A percentile compares a stretch with the other conserved stretches of the same genome.
phyloP scores from a whole-genome alignment of 2,888 invertebrate genomes.

The Proisotoma minuta region DNA sequence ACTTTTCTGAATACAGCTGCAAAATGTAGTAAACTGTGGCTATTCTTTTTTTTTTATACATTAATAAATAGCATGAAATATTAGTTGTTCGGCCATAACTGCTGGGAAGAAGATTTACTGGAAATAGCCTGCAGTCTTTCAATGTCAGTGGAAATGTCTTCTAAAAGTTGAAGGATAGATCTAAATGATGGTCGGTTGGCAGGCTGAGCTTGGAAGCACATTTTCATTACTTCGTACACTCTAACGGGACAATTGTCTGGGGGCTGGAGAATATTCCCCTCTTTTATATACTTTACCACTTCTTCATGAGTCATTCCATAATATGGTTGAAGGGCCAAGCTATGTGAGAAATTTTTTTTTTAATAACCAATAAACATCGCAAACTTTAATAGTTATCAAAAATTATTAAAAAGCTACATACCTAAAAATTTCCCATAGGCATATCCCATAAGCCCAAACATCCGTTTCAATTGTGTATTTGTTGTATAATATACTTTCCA shows the following conservation, averaged over 20 bases:
- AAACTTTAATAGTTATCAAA: no score
- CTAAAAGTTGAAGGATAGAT: slow-evolving; percentile 71
- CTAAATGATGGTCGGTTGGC: slow-evolving; percentile 79
- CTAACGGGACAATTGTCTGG: slow-evolving; percentile 72
- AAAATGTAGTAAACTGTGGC: no score
- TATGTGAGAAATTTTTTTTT: slow-evolving; percentile 61
- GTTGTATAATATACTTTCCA: slow-evolving; percentile 92
- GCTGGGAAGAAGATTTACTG: slow-evolving; percentile 44
- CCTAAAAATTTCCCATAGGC: slow-evolving; percentile 55
- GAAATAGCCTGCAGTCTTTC: slow-evolving; percentile 47
- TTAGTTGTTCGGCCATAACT: slow-evolving; percentile 33
- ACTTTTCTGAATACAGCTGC: no score
- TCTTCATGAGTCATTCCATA: slow-evolving; percentile 97
- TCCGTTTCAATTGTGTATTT: slow-evolving; percentile 94
- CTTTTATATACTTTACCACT: slow-evolving; percentile 81
- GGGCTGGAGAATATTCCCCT: slow-evolving; percentile 81
- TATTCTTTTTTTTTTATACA: no score
- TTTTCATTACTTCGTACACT: slow-evolving; percentile 86
- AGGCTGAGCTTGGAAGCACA: slow-evolving; percentile 87
- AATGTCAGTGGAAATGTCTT: slow-evolving; percentile 58
- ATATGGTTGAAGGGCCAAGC: slow-evolving; percentile 89
- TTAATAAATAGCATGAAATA: background rate
- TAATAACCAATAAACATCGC: no score
- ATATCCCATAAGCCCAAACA: slow-evolving; percentile 95
- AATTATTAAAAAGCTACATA: no score